Conservation (phyloP, 1,140 invertebrate species). For the Bathynomus jamesi region DNA sequence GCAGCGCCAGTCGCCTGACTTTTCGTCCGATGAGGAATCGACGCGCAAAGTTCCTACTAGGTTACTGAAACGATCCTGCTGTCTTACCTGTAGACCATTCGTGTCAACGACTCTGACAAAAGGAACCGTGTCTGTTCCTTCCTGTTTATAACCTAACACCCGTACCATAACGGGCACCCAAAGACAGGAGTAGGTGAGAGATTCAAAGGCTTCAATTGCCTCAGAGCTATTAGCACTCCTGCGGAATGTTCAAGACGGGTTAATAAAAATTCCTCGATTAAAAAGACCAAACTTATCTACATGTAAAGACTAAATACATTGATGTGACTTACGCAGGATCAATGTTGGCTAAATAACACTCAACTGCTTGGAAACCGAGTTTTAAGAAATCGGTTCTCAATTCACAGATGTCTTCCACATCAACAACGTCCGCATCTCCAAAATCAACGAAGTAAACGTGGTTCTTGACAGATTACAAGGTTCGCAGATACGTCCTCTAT, state of each 20-base stretch:
- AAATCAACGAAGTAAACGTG: constrained; percentile 72
- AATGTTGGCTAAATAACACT: constrained; percentile 65
- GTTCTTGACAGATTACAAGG: constrained; percentile 50
- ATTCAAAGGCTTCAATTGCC: constrained; percentile 61
- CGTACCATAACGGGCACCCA: constrained; percentile 60
- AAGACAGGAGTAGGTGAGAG: constrained; percentile 56
- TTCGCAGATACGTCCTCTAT: constrained; percentile 51
- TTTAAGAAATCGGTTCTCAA: constrained; percentile 63
- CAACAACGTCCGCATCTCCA: constrained; percentile 60
- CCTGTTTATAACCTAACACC: constrained; percentile 57
- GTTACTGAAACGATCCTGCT: too few relatives aligned
- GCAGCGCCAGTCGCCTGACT: too few relatives aligned
- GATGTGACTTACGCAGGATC: constrained; percentile 48
- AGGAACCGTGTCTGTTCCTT: constrained; percentile 38
- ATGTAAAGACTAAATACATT: background rate
- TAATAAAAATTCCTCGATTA: background rate
- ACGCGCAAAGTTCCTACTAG: too few relatives aligned
- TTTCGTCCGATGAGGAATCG: too few relatives aligned
- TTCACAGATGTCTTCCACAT: constrained; percentile 54
- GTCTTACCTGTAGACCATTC: constrained; percentile 35
- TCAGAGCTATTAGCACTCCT: constrained; percentile 53
- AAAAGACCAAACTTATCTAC: background rate
- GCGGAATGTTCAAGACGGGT: constrained; percentile 36
- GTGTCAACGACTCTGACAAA: constrained; percentile 42
- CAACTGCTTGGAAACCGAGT: constrained; percentile 66